Conservation (phyloP, 2,113 vertebrate species). For the Peromyscus californicus region DNA sequence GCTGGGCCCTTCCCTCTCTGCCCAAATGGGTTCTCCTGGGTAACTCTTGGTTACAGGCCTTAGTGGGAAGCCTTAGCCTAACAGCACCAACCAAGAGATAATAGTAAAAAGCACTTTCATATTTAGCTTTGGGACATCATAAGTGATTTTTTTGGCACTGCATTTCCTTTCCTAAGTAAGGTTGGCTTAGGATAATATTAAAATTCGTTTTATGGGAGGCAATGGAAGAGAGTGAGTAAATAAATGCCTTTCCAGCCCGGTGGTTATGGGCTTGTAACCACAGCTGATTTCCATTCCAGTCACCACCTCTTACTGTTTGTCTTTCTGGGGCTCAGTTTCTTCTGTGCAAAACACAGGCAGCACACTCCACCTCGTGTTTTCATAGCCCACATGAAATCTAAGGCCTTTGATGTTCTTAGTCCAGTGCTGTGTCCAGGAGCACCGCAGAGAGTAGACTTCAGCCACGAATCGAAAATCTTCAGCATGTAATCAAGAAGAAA, state of each 20-base stretch:
- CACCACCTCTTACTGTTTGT: neutral
- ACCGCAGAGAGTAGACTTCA: neutral
- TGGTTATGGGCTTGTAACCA: neutral
- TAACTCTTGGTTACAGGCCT: neutral
- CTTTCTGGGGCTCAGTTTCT: constrained; percentile 17
- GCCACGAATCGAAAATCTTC: neutral
- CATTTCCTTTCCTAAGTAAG: constrained; percentile 31
- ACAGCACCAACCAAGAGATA: constrained; percentile 37
- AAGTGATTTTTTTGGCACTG: constrained; percentile 49
- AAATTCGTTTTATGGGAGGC: constrained; percentile 40
- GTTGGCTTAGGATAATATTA: constrained; percentile 45
- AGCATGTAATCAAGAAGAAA: neutral
- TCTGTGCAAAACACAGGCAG: neutral
- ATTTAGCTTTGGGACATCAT: constrained; percentile 43
- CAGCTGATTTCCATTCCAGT: neutral
- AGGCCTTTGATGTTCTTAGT: neutral
- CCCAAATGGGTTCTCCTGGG: neutral
- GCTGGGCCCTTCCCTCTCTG: constrained; percentile 31
- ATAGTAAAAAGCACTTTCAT: constrained; percentile 34
- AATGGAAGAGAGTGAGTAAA: neutral
- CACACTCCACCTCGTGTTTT: neutral
- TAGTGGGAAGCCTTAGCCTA: neutral
- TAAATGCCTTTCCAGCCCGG: constrained; percentile 1
- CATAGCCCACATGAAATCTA: neutral
- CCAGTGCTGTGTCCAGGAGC: neutral